These are phyloP conservation scores for Drosophila meridionalis DNA, from an alignment of 2,888 invertebrate genomes.

Conservation along the genomic window DNA sequence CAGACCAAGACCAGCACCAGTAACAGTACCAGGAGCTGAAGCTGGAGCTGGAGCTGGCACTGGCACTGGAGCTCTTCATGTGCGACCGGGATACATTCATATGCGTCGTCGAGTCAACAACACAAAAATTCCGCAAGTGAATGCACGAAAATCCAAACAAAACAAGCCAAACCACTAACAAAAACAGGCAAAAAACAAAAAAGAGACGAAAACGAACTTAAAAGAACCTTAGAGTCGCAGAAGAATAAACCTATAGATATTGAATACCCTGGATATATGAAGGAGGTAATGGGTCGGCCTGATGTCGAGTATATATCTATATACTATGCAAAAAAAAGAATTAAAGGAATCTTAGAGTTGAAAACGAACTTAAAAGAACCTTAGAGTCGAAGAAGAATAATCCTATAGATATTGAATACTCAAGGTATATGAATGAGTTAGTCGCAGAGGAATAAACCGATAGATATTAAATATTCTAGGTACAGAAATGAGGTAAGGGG, in stretches of 20 bases:
- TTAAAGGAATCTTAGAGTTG: no score
- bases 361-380: constrained; percentile 28
- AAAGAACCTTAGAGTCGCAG: constrained; percentile 36
- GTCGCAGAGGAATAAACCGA: no score
- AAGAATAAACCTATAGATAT: constrained; percentile 30
- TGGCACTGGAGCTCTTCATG: constrained; percentile 27
- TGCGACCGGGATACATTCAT: constrained; percentile 67
- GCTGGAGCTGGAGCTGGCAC: constrained; percentile 4
- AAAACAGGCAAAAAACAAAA: constrained; percentile 17
- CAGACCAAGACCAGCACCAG: not conserved
- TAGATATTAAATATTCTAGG: no score
- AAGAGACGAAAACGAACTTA: constrained; percentile 11
- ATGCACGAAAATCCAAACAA: constrained; percentile 79
- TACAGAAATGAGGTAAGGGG: no score
- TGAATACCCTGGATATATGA: constrained; percentile 22
- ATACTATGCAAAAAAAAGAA: not conserved
- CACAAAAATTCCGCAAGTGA: constrained; percentile 79
- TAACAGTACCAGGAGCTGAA: not conserved
- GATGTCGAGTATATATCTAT: no score
- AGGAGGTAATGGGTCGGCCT: no score
- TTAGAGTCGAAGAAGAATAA: constrained; percentile 25
- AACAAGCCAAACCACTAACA: constrained; percentile 54
- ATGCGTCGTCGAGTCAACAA: constrained; percentile 79
- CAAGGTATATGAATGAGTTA: not conserved
- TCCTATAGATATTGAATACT: constrained; percentile 36